phyloP scores from a whole-genome alignment of 2,888 invertebrate genomes.

The Epirrhoe alternata region DNA sequence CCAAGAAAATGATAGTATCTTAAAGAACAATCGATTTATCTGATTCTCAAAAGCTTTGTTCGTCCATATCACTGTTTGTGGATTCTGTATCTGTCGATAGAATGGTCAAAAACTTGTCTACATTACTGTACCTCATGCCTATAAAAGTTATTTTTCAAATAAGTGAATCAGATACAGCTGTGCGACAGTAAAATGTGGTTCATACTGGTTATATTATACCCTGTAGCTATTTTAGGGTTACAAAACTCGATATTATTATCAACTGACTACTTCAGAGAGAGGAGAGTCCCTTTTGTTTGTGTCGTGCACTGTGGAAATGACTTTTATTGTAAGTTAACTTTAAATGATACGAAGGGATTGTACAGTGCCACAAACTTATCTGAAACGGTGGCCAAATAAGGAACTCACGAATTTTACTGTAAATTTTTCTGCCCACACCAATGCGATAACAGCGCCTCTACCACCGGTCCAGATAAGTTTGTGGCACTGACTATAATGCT shows the following conservation, averaged over 20 bases:
- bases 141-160: slow-evolving; percentile 7
- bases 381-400: too few species aligned
- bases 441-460: too few species aligned
- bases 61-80: too few species aligned
- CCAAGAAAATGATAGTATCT: too few species aligned
- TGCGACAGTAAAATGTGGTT: slow-evolving; percentile 12
- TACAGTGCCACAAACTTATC: too few species aligned
- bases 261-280: slow-evolving; percentile 20
- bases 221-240: slow-evolving; percentile 16
- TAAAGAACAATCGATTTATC: too few species aligned
- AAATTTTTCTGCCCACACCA: too few species aligned
- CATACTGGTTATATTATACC: slow-evolving; percentile 18
- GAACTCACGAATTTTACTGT: background rate
- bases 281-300: slow-evolving; percentile 22
- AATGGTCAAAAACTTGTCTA: background rate
- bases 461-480: too few species aligned
- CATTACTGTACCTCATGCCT: slow-evolving; percentile 16
- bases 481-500: too few species aligned
- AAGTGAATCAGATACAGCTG: slow-evolving; percentile 7
- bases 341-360: too few species aligned
- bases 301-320: slow-evolving; percentile 21
- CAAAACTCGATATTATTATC: slow-evolving; percentile 14
- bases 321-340: slow-evolving; percentile 16
- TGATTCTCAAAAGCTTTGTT: too few species aligned
- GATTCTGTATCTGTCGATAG: too few species aligned